Evolutionary conservation across 1,140 invertebrate genomes (phyloP).

Genomic region (Delia radicum): DNA sequence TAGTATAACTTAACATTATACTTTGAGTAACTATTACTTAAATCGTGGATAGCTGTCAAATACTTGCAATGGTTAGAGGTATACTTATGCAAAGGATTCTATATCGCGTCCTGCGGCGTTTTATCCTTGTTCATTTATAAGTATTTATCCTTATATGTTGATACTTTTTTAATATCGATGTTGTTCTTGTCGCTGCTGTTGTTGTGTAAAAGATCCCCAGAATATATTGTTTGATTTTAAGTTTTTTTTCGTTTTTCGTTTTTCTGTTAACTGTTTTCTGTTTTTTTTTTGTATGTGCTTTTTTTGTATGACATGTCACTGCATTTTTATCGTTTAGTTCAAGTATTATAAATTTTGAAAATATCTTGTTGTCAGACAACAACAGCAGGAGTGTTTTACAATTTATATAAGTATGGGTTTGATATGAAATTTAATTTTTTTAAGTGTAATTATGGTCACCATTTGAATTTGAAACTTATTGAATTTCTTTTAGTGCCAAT

Average conservation of each 20-base stretch:
- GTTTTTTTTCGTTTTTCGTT: background rate
- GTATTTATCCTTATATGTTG: background rate
- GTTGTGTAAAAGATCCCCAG: background rate
- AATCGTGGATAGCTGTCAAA: slow-evolving; percentile 22
- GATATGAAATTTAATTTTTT: too few relatives aligned
- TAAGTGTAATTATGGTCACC: too few relatives aligned
- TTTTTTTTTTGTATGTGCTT: background rate
- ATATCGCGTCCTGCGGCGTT: background rate
- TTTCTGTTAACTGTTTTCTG: background rate
- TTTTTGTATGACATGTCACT: background rate
- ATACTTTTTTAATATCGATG: background rate
- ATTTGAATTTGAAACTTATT: too few relatives aligned
- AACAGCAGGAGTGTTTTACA: background rate
- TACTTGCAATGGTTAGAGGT: background rate
- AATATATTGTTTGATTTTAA: background rate
- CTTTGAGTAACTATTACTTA: slow-evolving; percentile 2
- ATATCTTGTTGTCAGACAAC: background rate
- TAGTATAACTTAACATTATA: background rate
- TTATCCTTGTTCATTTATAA: slow-evolving; percentile 1
- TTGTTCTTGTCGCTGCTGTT: background rate
- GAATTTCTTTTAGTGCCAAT: too few relatives aligned
- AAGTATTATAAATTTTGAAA: background rate
- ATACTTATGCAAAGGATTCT: background rate
- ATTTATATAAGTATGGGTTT: too few relatives aligned
- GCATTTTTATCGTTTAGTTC: background rate